Base-by-base conservation (phyloP, 2,888 invertebrate genomes). In the Acleris sparsana region DNA sequence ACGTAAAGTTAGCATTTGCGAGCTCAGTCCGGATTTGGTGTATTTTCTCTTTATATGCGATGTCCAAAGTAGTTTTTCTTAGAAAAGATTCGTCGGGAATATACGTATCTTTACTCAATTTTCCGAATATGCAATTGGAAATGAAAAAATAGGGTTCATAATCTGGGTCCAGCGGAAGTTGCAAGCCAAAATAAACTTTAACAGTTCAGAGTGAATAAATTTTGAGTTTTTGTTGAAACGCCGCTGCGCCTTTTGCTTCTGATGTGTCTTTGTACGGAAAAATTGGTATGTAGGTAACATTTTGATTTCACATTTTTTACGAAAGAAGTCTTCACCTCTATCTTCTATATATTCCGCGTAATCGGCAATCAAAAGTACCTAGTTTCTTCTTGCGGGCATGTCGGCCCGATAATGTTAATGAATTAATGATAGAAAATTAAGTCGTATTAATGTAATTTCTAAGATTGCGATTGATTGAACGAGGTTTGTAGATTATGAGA, bases 321-420 rank as follows among this genome's bases (percentile, higher is more conserved):
- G n/a, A 44, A 56, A 56, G 17, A 44, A 56, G 0, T 22, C 6
- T 56, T 56, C 44, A 43, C 44, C 56, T 56, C 22, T 44, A 46
- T 56, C 56, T 56, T 44, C 44, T 44, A 56, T 56, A 56, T 25
- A 56, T 56, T 56, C 46, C 46, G 44, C 56, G 25, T 56, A 46
- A 56, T 56, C 56, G n/a, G 56, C 56, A 25, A 56, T 46, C 56
- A 46, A 56, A n/a, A n/a, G n/a, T n/a, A 56, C 46, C 9, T n/a
- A n/a, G 22, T 56, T 56, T 56, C 56, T 56, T 56, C 25, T 56
- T 44, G 56, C 56, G 56, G 55, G 55, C 55, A 55, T 55, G 17
- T 9, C 55, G 43, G 55, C 5, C 43, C 43, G 55, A 55, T 55
- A 55, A 43, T 55, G 29, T 7, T 29, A 29, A 1, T 29, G 1